These are phyloP conservation scores for Vidua chalybeata DNA, from an alignment of 2,113 vertebrate genomes.

Conservation along the genomic window DNA sequence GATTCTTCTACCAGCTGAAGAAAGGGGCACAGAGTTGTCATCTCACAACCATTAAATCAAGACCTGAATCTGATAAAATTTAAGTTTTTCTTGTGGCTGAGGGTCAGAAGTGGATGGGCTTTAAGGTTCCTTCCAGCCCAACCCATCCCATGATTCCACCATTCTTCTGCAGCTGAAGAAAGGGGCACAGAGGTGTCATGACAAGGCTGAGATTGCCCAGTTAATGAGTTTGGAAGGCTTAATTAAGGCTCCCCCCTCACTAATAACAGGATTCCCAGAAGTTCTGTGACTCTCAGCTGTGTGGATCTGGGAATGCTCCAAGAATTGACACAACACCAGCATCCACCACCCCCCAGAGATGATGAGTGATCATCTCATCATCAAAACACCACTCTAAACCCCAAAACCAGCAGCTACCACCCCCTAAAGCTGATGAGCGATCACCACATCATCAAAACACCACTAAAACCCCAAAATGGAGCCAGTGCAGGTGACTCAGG, in stretches of 20 bases:
- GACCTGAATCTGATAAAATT: background rate
- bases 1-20: too few relatives aligned
- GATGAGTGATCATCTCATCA: fast-evolving
- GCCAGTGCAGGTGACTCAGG: background rate
- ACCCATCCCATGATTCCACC: background rate
- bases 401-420: background rate
- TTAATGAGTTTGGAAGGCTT: background rate
- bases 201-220: background rate
- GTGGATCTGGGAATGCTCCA: fast-evolving
- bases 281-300: fast-evolving
- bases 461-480: background rate
- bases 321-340: background rate
- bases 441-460: fast-evolving
- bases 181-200: background rate
- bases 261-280: fast-evolving
- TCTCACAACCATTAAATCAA: background rate
- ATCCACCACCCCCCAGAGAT: background rate
- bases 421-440: background rate
- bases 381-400: background rate
- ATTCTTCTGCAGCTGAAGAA: background rate
- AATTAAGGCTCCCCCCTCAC: background rate
- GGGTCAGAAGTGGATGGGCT: background rate
- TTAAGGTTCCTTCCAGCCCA: background rate
- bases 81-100: background rate
- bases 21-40: too few relatives aligned